Base-by-base conservation (phyloP, 2,888 invertebrate genomes). In the Harpalus rubripes region DNA sequence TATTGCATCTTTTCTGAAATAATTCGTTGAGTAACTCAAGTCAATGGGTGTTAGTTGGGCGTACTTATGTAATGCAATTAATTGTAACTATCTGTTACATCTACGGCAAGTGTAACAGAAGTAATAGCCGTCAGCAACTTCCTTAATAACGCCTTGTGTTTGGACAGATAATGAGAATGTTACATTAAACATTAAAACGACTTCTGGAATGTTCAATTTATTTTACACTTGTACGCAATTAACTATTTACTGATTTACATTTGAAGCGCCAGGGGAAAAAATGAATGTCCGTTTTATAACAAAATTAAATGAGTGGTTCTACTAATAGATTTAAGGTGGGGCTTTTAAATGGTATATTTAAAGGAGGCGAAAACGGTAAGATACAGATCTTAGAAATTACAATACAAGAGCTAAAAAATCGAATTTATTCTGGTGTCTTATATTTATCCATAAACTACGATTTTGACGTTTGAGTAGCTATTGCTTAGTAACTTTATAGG, bases 21-120 rank as follows among this genome's bases (percentile, higher is more conserved):
- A 52, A 8, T 10, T 52, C 44, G 44, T 52, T 52, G 44, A 12
- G 12, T 10, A 52, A 52, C 44, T 12, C 6, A 52, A 22, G 22
- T 22, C 22, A 3, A 32, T 7, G 44, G 44, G 44, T 52, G 44
- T 12, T 8, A 8, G 10, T 52, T 52, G 10, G 32, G 32, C 32
- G 32, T 32, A 4, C 32, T 52, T 52, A 52, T 52, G 44, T 52
- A 52, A 52, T 52, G 44, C 6, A 52, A 52, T 52, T 52, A 52
- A 52, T 52, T 52, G 44, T 52, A 52, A 52, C 44, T 52, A 52
- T 52, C 44, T 52, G 44, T 52, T 52, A 52, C 44, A 52, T 52
- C 12, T 52, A 32, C 5, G 32, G 32, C 5, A 52, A 52, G 12
- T 52, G 44, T 52, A 52, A 52, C 44, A 32, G 32, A 32, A 32